A percentile compares a stretch with the other conserved stretches of the same genome.
phyloP scores from a whole-genome alignment of 2,113 vertebrate species.

The Bos javanicus region DNA sequence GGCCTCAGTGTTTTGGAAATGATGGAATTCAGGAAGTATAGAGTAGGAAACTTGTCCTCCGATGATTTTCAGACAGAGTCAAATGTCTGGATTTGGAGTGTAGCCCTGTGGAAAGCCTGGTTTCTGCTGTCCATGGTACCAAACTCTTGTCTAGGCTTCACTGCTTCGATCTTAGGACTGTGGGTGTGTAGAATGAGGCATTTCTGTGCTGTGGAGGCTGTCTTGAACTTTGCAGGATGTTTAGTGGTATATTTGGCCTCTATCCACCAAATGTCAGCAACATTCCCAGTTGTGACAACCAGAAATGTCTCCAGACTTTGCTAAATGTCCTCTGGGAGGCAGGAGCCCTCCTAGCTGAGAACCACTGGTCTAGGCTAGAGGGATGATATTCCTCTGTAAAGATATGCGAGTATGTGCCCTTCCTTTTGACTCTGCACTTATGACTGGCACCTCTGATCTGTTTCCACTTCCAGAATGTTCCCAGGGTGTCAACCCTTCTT shows the following conservation, averaged over 20 bases:
- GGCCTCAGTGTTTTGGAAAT: background rate
- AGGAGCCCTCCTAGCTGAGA: background rate
- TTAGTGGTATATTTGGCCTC: background rate
- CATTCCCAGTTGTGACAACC: background rate
- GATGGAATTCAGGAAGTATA: background rate
- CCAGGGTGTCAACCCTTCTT: background rate
- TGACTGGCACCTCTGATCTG: background rate
- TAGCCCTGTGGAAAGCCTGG: rapidly evolving
- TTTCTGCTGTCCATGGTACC: conserved; percentile 28
- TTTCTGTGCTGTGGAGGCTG: background rate
- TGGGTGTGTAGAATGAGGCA: background rate
- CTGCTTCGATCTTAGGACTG: background rate
- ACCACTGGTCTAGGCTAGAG: background rate
- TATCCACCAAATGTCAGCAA: background rate
- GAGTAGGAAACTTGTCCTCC: background rate
- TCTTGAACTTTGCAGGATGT: background rate
- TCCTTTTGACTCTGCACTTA: background rate
- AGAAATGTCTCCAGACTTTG: background rate
- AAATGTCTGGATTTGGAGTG: background rate
- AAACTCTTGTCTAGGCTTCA: no score
- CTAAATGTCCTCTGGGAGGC: no score
- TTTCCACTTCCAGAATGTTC: conserved; percentile 24
- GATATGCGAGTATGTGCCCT: background rate
- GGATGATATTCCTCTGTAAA: background rate
- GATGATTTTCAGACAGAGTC: background rate